Conservation (phyloP, 2,888 invertebrate genomes). For the Muscina levida region DNA sequence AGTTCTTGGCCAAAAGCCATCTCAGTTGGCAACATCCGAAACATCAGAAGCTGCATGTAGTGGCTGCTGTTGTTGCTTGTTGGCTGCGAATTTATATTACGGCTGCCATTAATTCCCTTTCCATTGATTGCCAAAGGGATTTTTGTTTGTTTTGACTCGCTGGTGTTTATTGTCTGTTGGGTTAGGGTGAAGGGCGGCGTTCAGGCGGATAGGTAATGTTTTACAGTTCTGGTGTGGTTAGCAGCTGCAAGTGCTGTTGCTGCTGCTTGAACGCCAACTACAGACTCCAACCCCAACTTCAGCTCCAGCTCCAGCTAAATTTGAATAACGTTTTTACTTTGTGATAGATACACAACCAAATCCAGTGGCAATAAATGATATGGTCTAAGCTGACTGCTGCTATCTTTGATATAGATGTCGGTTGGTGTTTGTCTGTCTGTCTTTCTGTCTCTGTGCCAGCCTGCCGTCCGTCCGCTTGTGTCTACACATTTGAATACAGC, state of each 20-base stretch:
- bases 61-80: constrained; percentile 69
- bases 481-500: too few relatives aligned
- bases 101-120: constrained; percentile 47
- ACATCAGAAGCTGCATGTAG: constrained; percentile 58
- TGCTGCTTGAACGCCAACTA: not conserved
- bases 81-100: constrained; percentile 62
- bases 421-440: not conserved
- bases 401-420: constrained; percentile 48
- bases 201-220: not conserved
- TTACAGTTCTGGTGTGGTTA: constrained; percentile 14
- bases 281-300: not conserved
- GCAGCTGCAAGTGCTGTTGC: constrained; percentile 15
- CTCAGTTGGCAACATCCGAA: constrained; percentile 25
- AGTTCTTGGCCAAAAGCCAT: constrained; percentile 73
- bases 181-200: not conserved
- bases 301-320: constrained; percentile 22
- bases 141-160: constrained; percentile 39
- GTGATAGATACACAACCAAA: constrained; percentile 36
- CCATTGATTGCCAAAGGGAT: constrained; percentile 54
- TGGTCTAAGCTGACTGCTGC: constrained; percentile 1
- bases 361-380: constrained; percentile 58
- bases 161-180: not conserved
- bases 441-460: too few relatives aligned
- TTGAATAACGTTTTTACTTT: constrained; percentile 21
- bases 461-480: too few relatives aligned